These are phyloP conservation scores for Centropus unirufus DNA, from an alignment of 2,113 vertebrate species.

Conservation along the genomic window DNA sequence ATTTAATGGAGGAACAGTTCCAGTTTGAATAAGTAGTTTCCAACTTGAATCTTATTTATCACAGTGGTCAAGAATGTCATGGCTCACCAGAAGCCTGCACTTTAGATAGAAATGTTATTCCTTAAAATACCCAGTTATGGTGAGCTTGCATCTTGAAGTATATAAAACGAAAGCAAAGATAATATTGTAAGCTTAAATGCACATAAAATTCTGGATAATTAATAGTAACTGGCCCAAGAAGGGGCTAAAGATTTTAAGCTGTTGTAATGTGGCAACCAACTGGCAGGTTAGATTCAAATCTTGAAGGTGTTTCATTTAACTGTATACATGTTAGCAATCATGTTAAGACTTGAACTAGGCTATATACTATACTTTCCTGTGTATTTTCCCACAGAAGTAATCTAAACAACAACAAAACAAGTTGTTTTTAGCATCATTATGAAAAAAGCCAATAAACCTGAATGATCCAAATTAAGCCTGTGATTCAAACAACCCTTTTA, in stretches of 20 bases:
- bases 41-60: conserved; percentile 37
- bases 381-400: conserved; percentile 65
- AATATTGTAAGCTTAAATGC: not conserved
- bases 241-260: not conserved
- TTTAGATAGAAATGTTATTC: not conserved
- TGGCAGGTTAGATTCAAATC: conserved; percentile 58
- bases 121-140: not conserved
- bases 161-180: not conserved
- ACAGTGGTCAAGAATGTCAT: not conserved
- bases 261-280: conserved; percentile 8
- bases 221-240: not conserved
- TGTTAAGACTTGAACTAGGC: conserved; percentile 66
- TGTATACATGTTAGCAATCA: conserved; percentile 33
- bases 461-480: conserved; percentile 27
- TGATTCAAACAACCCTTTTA: conserved; percentile 26
- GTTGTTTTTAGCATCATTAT: conserved; percentile 61
- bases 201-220: not conserved
- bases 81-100: not conserved
- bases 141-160: not conserved
- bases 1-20: conserved; percentile 38
- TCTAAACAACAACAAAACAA: conserved; percentile 70
- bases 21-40: conserved; percentile 39
- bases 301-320: conserved; percentile 46
- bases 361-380: conserved; percentile 36
- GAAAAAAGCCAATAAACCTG: not conserved